Evolutionary conservation across 2,888 invertebrate genomes (phyloP).

Genomic region (Agonopterix subpropinquella): DNA sequence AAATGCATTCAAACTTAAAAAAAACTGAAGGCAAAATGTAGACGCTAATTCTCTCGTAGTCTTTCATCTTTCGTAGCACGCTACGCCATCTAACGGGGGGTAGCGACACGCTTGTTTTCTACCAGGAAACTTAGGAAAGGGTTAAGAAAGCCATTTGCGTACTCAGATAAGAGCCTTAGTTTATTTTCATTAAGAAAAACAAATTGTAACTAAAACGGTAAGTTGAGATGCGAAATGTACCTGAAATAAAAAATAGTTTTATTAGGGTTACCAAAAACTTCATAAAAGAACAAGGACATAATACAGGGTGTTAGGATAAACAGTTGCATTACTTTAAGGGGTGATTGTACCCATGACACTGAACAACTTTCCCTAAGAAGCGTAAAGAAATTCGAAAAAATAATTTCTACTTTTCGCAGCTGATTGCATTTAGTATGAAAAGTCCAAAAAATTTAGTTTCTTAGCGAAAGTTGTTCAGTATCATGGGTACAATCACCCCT

Average conservation of each 20-base stretch:
- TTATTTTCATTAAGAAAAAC: neutral
- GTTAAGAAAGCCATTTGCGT: constrained; percentile 8
- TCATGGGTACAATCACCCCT: no score
- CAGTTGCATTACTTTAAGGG: no score
- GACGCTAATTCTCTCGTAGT: constrained; percentile 1
- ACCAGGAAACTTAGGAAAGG: constrained; percentile 11
- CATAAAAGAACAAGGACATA: neutral
- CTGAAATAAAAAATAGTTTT: constrained; percentile 17
- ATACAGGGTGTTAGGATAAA: no score
- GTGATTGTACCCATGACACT: no score
- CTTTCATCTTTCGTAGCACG: constrained; percentile 20
- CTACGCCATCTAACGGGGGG: constrained; percentile 65
- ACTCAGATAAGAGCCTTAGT: neutral
- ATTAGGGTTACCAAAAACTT: neutral
- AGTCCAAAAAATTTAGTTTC: no score
- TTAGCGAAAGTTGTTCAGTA: no score
- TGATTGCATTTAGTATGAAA: no score
- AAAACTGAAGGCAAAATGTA: neutral
- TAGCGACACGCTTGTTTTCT: constrained; percentile 34
- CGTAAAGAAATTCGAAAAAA: no score
- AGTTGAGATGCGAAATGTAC: neutral
- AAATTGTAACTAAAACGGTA: neutral
- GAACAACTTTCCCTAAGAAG: no score
- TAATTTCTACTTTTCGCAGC: no score
- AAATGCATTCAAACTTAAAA: neutral